A percentile compares a stretch with the other conserved stretches of the same genome.
Evolutionary conservation across 1,140 invertebrate genomes (phyloP).

Genomic region (Nymphalis io): DNA sequence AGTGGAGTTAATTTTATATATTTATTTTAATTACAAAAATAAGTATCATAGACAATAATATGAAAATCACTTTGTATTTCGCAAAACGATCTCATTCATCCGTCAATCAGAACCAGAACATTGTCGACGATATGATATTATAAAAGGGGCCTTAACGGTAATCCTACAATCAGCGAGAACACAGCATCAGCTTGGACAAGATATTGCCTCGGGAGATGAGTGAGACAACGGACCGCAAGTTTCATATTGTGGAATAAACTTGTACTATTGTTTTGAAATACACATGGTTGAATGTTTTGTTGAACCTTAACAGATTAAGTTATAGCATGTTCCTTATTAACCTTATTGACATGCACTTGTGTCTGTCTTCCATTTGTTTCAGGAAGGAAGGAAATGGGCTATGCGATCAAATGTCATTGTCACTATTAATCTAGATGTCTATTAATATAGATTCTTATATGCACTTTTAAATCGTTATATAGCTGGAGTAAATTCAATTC

Average conservation of each 20-base stretch:
- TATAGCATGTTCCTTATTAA: too few relatives aligned
- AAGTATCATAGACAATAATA: not conserved
- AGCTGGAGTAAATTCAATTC: too few relatives aligned
- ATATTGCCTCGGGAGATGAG: conserved; percentile 31
- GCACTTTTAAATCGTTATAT: too few relatives aligned
- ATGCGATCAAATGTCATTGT: too few relatives aligned
- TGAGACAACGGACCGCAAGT: not conserved
- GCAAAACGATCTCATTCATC: not conserved
- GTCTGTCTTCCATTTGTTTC: too few relatives aligned
- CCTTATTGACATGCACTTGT: too few relatives aligned
- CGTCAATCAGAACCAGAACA: not conserved
- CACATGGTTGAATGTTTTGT: not conserved
- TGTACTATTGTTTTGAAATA: conserved; percentile 14
- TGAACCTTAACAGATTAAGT: too few relatives aligned
- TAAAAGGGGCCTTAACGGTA: conserved; percentile 27
- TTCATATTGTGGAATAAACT: conserved; percentile 23
- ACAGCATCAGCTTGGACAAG: conserved; percentile 16
- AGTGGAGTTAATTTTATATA: too few relatives aligned
- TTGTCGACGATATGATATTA: conserved; percentile 13
- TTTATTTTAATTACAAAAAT: too few relatives aligned
- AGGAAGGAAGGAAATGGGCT: too few relatives aligned
- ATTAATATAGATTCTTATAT: too few relatives aligned
- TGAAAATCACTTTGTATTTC: not conserved
- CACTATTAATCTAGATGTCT: too few relatives aligned
- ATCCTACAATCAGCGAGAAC: conserved; percentile 36